These are phyloP conservation scores for Melitaea athalia DNA, from an alignment of 2,888 invertebrate genomes.

Conservation along the genomic window DNA sequence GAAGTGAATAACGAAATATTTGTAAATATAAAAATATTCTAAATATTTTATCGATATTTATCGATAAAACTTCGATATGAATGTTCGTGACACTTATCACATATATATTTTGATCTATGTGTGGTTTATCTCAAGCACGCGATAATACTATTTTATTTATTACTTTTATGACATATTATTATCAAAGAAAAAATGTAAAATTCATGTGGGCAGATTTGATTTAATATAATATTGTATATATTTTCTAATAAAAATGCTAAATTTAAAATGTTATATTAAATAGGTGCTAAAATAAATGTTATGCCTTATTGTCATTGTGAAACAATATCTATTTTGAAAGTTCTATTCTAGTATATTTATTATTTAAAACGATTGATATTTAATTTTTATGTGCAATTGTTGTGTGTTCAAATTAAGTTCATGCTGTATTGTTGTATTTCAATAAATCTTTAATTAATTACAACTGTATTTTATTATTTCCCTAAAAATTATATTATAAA, in stretches of 20 bases:
- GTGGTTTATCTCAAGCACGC: slow-evolving; percentile 18
- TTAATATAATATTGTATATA: background rate
- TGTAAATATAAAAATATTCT: slow-evolving; percentile 6
- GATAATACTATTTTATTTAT: slow-evolving; percentile 5
- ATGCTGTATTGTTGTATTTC: slow-evolving; percentile 54
- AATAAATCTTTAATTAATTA: slow-evolving; percentile 61
- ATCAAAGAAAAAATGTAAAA: background rate
- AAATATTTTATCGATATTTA: slow-evolving; percentile 16
- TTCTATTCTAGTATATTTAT: slow-evolving; percentile 34
- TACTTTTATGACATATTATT: background rate
- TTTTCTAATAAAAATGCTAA: background rate
- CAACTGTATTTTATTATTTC: slow-evolving; percentile 17
- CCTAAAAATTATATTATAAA: background rate
- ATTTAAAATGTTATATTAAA: background rate
- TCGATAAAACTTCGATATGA: slow-evolving; percentile 16
- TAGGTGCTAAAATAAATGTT: slow-evolving; percentile 24
- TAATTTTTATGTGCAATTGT: slow-evolving; percentile 55
- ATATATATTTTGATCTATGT: slow-evolving; percentile 9
- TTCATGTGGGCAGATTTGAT: background rate
- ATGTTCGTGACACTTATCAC: slow-evolving; percentile 18
- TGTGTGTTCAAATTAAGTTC: slow-evolving; percentile 39
- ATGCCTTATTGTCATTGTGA: slow-evolving; percentile 21
- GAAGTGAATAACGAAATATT: slow-evolving; percentile 13
- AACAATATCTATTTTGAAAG: slow-evolving; percentile 27
- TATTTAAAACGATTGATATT: slow-evolving; percentile 35